Percentiles rank a stretch among this genome's conserved stretches.
These are phyloP conservation scores for Nothocercus julius DNA, from an alignment of 2,113 vertebrate species.

Conservation along the genomic window DNA sequence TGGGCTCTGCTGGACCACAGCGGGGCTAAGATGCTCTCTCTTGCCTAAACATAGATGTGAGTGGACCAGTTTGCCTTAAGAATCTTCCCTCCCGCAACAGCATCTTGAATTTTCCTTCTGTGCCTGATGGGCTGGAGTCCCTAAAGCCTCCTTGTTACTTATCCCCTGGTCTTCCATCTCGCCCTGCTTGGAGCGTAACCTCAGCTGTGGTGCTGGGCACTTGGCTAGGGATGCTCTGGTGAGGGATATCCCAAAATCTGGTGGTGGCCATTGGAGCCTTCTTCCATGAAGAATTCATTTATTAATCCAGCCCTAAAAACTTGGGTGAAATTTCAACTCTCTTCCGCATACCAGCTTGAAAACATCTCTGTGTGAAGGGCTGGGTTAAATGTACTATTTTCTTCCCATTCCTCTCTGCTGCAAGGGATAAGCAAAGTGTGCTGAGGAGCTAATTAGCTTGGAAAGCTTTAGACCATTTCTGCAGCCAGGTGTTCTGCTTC, in stretches of 20 bases:
- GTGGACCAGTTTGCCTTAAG: constrained; percentile 54
- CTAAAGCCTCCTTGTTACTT: neutral
- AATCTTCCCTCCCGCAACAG: constrained; percentile 29
- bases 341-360: neutral
- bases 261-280: neutral
- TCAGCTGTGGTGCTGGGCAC: neutral
- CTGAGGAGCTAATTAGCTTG: constrained; percentile 5
- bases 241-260: neutral
- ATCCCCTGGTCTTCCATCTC: neutral
- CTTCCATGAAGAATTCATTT: neutral
- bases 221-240: neutral
- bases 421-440: neutral
- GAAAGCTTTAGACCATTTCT: neutral
- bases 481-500: constrained; percentile 46
- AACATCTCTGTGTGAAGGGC: neutral
- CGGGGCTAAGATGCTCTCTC: constrained; percentile 37
- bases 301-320: neutral
- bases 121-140: neutral
- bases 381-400: neutral
- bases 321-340: neutral
- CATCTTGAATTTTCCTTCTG: neutral
- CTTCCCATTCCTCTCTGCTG: neutral
- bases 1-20: constrained; percentile 22
- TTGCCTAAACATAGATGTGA: constrained; percentile 48
- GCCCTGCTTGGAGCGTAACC: neutral